phyloP scores from a whole-genome alignment of 2,888 invertebrate genomes.

The Polyploca ridens region DNA sequence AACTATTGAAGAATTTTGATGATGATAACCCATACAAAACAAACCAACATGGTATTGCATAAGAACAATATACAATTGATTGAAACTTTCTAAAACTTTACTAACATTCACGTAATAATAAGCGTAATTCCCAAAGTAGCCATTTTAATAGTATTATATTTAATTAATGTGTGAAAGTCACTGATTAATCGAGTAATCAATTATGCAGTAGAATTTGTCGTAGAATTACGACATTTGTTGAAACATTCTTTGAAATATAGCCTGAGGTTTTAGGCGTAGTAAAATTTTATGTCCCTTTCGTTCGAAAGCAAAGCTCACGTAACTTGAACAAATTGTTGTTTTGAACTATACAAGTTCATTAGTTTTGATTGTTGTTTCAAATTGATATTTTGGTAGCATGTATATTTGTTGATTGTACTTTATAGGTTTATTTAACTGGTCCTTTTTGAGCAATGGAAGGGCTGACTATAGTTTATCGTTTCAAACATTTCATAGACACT shows the following conservation, averaged over 20 bases:
- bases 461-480: no score
- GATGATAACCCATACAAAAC: background rate
- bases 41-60: background rate
- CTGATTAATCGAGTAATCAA: background rate
- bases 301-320: background rate
- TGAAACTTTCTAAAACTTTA: background rate
- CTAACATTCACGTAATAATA: background rate
- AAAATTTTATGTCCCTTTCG: slow-evolving; percentile 4
- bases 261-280: background rate
- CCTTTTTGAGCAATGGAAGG: background rate
- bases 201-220: background rate
- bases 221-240: background rate
- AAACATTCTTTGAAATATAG: background rate
- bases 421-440: background rate
- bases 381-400: background rate
- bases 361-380: background rate
- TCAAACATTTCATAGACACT: no score
- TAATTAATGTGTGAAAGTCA: background rate
- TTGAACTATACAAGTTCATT: background rate
- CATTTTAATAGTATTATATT: slow-evolving; percentile 2
- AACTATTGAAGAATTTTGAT: no score
- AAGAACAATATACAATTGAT: background rate
- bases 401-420: no score
- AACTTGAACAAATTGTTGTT: background rate
- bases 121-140: slow-evolving; percentile 3